A percentile compares a stretch with the other conserved stretches of the same genome.
Evolutionary conservation across 2,113 vertebrate genomes (phyloP).

Genomic region (Platysternon megacephalum): DNA sequence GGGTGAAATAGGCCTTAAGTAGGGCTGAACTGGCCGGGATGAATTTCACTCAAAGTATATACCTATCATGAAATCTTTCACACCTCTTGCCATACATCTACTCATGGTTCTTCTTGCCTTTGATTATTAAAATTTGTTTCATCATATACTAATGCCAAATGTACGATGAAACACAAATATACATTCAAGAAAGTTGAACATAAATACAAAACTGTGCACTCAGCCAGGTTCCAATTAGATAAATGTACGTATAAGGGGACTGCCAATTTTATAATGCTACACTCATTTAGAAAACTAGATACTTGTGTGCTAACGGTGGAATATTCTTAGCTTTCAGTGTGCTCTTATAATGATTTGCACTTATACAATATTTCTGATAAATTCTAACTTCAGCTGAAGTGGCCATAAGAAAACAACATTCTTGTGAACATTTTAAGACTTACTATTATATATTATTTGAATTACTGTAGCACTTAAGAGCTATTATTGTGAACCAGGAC

Average conservation of each 20-base stretch:
- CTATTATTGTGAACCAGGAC: background rate
- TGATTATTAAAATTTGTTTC: constrained; percentile 52
- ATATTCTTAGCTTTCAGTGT: background rate
- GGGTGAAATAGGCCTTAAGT: constrained; percentile 2
- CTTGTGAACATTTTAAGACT: background rate
- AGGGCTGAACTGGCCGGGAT: background rate
- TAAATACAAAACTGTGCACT: constrained; percentile 18
- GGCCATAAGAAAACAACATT: background rate
- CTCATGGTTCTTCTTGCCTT: constrained; percentile 59
- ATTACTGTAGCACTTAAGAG: background rate
- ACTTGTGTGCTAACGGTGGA: background rate
- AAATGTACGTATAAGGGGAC: constrained; percentile 7
- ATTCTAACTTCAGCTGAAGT: background rate
- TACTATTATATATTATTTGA: background rate
- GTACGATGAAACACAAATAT: background rate
- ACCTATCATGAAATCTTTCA: constrained; percentile 39
- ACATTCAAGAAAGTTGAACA: constrained; percentile 1
- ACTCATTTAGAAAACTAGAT: background rate
- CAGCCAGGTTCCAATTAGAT: constrained; percentile 33
- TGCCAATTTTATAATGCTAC: constrained; percentile 23
- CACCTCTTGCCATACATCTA: constrained; percentile 39
- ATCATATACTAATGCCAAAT: constrained; percentile 37
- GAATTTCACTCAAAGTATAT: constrained; percentile 35
- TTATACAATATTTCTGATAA: background rate
- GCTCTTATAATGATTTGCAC: background rate